Evolutionary conservation across 2,888 invertebrate species (phyloP), one percentile per base, ranked within the genome.

Genomic region (Glyphotaelius pellucidus): DNA sequence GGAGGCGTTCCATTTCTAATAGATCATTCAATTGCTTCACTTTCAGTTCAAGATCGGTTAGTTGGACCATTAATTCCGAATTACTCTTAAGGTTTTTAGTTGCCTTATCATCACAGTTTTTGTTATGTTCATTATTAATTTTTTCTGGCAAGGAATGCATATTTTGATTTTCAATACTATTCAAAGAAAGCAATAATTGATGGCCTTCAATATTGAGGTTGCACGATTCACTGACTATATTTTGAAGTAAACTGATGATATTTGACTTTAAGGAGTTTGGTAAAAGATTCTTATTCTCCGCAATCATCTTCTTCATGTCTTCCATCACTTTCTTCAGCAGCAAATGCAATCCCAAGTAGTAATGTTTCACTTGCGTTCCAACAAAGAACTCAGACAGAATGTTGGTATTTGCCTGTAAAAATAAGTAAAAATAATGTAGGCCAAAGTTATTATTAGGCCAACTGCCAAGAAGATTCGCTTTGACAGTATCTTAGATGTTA

Each of bases 1-100:
- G 94, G 92, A 92, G 93, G 15, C 94, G 93, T 25, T 94, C 93
- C n/a, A 25, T 88, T 90, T 91, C 88, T 52, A 94, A 94, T 0
- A 95, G 14, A 31, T 42, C 31, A 2, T 35, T 87, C 79, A 92
- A 85, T 47, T 90, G 80, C n/a, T 90, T 81, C n/a, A 92, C 81
- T 84, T 90, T 89, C 31, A n/a, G 35, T 84, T 90, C 79, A 19
- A 92, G 87, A 35, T 87, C 79, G 35, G 81, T 11, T 67, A 92
- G n/a, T 83, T 91, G 89, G 67, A 67, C 30, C 25, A 79, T n/a
- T 52, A 89, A 79, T 52, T 89, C 80, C 25, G 88, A 88, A 88
- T 30, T 31, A 67, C 30, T 80, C 14, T 38, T 79, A 87, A 35
- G 42, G n/a, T 87, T 52, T 47, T 47, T 87, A 25, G 52, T 87